Conservation (phyloP, 2,113 vertebrate genomes). For the Serilophus lunatus region DNA sequence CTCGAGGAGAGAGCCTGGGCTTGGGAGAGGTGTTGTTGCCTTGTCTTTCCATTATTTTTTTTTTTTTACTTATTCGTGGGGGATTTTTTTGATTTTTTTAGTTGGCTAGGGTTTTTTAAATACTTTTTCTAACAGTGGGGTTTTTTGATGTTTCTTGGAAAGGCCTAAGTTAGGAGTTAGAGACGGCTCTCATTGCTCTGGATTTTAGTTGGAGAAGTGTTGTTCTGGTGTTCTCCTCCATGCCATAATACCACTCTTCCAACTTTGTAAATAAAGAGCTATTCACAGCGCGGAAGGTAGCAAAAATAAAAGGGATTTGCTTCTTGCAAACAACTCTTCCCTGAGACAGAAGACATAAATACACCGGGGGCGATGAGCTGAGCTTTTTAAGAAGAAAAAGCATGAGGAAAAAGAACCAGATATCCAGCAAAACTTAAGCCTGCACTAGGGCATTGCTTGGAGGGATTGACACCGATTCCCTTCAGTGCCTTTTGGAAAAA, state of each 20-base stretch:
- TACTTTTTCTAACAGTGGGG: background rate
- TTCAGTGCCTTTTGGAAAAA: slow-evolving; percentile 37
- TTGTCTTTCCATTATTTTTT: background rate
- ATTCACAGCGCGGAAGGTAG: slow-evolving; percentile 53
- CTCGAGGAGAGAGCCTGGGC: background rate
- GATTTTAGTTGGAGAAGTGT: slow-evolving; percentile 58
- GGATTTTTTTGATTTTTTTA: too few relatives aligned
- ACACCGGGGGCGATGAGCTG: background rate
- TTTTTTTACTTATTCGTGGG: too few relatives aligned
- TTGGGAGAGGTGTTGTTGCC: background rate
- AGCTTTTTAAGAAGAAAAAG: background rate
- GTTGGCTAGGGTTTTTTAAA: too few relatives aligned
- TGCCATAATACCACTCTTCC: slow-evolving; percentile 66
- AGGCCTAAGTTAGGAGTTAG: background rate
- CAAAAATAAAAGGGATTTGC: slow-evolving; percentile 56
- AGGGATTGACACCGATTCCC: slow-evolving; percentile 11
- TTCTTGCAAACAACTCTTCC: slow-evolving; percentile 14
- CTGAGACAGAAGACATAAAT: background rate
- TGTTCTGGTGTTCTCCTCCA: slow-evolving; percentile 35
- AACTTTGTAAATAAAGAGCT: slow-evolving; percentile 73
- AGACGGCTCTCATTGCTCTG: slow-evolving; percentile 24
- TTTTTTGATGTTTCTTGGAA: background rate
- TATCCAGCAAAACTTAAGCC: background rate
- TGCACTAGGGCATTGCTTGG: background rate
- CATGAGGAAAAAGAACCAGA: background rate